These are phyloP conservation scores for Sesia apiformis DNA, from an alignment of 2,888 invertebrate genomes.

Conservation along the genomic window DNA sequence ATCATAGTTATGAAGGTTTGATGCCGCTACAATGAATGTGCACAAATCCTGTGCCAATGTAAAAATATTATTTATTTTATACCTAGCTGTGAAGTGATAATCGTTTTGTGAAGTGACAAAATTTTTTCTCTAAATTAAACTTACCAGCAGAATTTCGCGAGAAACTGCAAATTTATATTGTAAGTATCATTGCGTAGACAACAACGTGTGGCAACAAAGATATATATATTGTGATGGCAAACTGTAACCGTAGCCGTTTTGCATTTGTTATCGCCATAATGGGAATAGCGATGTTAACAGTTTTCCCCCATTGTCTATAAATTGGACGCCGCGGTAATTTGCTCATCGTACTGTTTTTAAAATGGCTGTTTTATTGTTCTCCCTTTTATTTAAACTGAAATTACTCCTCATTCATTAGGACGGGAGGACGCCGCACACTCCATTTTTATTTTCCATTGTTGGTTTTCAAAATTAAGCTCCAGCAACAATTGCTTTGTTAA, in stretches of 20 bases:
- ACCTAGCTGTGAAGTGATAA: background rate
- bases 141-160: background rate
- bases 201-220: slow-evolving; percentile 10
- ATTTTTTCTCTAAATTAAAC: background rate
- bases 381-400: slow-evolving; percentile 67
- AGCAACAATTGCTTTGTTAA: slow-evolving; percentile 68
- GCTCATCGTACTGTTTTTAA: slow-evolving; percentile 57
- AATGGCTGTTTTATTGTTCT: slow-evolving; percentile 65
- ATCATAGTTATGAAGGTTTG: no score
- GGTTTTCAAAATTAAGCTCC: slow-evolving; percentile 67
- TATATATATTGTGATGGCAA: background rate
- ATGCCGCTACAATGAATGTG: no score
- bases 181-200: background rate
- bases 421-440: slow-evolving; percentile 49
- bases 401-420: slow-evolving; percentile 69
- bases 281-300: slow-evolving; percentile 48
- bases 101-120: background rate
- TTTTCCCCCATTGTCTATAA: slow-evolving; percentile 50
- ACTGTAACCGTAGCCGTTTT: background rate
- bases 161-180: background rate
- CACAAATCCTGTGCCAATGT: no score
- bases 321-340: slow-evolving; percentile 58
- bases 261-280: slow-evolving; percentile 28
- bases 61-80: no score
- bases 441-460: slow-evolving; percentile 69